phyloP scores from a whole-genome alignment of 2,113 vertebrate genomes.

The Lutjanus erythropterus region DNA sequence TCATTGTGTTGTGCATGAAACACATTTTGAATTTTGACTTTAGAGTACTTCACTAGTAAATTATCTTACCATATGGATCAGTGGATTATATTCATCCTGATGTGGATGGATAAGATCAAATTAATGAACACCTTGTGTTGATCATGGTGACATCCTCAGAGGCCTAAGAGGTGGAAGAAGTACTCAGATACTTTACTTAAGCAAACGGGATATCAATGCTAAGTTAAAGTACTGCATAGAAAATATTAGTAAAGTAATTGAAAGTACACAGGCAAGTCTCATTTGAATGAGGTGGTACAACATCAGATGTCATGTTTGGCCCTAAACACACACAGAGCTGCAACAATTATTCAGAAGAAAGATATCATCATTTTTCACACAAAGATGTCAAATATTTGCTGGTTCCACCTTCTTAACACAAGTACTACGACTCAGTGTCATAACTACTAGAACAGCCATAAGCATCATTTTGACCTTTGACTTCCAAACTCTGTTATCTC shows the following conservation, averaged over 20 bases:
- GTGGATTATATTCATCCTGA: no score
- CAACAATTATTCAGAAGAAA: no score
- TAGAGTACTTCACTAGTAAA: no score
- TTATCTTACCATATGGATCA: not conserved
- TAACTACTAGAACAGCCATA: no score
- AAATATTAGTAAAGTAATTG: not conserved
- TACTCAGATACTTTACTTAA: not conserved
- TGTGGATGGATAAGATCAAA: not conserved
- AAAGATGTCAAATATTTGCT: no score
- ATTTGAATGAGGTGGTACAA: not conserved
- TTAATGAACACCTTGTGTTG: not conserved
- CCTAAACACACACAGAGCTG: not conserved
- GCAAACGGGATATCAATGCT: not conserved
- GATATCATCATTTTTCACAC: no score
- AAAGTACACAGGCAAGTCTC: not conserved
- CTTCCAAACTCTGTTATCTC: no score
- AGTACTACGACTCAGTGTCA: no score
- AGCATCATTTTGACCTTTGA: no score
- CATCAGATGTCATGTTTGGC: not conserved
- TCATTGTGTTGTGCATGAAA: not conserved
- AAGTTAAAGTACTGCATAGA: not conserved
- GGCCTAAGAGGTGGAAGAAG: not conserved
- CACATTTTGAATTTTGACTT: not conserved
- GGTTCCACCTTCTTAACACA: no score
- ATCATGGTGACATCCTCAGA: not conserved